Evolutionary conservation across 2,113 vertebrate genomes (phyloP), one percentile per base, ranked within the genome.

Genomic region (Lophius piscatorius): DNA sequence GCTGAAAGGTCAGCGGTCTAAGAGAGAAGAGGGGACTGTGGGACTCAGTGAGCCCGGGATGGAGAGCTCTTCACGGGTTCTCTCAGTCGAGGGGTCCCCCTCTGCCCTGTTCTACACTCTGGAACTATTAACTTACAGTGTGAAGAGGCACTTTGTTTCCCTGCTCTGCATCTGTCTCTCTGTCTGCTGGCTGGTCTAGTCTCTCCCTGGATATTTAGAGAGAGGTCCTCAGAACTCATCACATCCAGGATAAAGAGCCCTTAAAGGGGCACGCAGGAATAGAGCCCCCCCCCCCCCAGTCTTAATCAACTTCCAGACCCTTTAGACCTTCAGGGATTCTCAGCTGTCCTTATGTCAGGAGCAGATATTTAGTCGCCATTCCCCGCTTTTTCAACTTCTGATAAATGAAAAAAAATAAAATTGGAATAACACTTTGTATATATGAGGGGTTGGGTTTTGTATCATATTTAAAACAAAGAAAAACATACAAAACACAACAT

Each of bases 91-190:
- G 78, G 70, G 76, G 64, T 66, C 74, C 63, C 74, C 36, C 80
- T 82, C 69, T 50, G 58, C 61, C 24, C 61, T 57, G 55, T 68
- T 75, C 75, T 67, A 34, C 77, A 80, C 76, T 84, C 67, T 54
- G 66, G 58, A 52, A 74, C 85, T 78, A 80, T 85, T 89, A 85
- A 82, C 78, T 76, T 72, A n/a, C 62, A 64, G 67, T 65, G 76
- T 87, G 72, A 87, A 89, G 86, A 85, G 86, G 75, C 72, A 77
- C 82, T 87, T 79, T 72, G 74, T 51, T 57, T 48, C 54, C 65
- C 76, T 70, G 63, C 68, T 85, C 77, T 82, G 77, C 65, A 83
- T 83, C 82, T 73, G 58, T 66, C 63, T 58, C 69, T 62, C 57
- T 48, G 56, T 52, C 40, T 16, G 33, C 28, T 45, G 62, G 51